phyloP scores from a whole-genome alignment of 1,140 invertebrate species.

The Copidosoma floridanum region DNA sequence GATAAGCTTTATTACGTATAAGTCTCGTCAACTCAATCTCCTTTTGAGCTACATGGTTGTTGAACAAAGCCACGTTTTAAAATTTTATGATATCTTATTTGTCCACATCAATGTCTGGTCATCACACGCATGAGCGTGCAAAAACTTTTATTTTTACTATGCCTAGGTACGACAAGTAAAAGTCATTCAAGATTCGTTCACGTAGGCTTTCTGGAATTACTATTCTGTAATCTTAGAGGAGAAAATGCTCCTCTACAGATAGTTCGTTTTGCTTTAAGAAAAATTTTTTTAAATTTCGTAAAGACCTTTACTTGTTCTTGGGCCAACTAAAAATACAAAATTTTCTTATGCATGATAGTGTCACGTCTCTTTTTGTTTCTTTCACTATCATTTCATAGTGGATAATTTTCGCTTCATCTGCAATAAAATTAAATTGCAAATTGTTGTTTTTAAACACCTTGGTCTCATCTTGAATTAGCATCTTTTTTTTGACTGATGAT shows the following conservation, averaged over 20 bases:
- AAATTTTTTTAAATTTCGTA: background rate
- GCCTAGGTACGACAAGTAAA: slow-evolving; percentile 51
- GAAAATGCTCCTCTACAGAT: slow-evolving; percentile 2
- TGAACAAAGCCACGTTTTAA: slow-evolving; percentile 27
- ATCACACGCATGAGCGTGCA: slow-evolving; percentile 51
- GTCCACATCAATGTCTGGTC: slow-evolving; percentile 50
- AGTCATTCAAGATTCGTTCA: slow-evolving; percentile 35
- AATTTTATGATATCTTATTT: slow-evolving; percentile 25
- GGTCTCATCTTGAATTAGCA: background rate
- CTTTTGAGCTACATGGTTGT: too few relatives aligned
- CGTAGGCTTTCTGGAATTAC: slow-evolving; percentile 45
- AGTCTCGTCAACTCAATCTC: too few relatives aligned
- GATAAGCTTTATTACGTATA: too few relatives aligned
- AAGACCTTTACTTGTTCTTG: background rate
- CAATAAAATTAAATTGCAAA: background rate
- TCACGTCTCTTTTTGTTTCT: background rate
- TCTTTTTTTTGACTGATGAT: slow-evolving; percentile 42
- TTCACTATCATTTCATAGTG: background rate
- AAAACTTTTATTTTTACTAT: slow-evolving; percentile 51
- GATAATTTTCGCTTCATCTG: background rate
- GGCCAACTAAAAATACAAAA: background rate
- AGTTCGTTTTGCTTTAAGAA: background rate
- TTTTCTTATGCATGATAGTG: background rate
- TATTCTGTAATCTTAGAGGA: slow-evolving; percentile 37
- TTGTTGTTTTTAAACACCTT: background rate